Evolutionary conservation across 2,797 vertebrate genomes (phyloP), one percentile per base, ranked within the genome.

Genomic region (Sphaeramia orbicularis): DNA sequence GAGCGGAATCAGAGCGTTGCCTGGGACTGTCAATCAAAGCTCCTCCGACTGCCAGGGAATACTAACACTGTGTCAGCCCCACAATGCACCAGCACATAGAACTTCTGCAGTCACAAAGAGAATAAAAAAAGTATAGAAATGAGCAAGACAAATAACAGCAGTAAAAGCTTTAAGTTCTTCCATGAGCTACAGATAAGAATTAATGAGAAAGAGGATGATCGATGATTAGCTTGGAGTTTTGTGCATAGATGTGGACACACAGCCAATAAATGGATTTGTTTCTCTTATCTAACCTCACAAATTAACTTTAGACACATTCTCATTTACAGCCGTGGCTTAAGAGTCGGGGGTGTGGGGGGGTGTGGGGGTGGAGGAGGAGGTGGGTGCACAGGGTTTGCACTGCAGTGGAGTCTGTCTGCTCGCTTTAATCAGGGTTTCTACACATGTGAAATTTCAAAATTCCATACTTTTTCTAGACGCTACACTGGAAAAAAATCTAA

Each of bases 1-100:
- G 69, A 81, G 80, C 11, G 81, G 80, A 90, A 86, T 89, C 90
- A 86, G 83, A 89, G 86, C 77, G 21, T 86, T 71, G 69, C 75
- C 42, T 80, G 68, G 64, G 32, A 19, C 87, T 89, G 84, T 84
- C 89, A 88, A 27, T 89, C 87, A 87, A 45, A 80, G 59, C 60
- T 66, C 52, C 82, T 82, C 77, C 72, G 74, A 78, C 78, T 19
- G 65, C 49, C 57, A 37, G 63, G 14, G 86, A 87, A 89, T 87
- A 86, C 86, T 86, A 87, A 91, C 80, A 66, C 44, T 40, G 61
- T 49, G 73, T 78, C 68, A 64, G 76, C 61, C n/a, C 21, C 42
- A 67, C 74, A 74, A 63, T 48, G 50, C 54, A 53, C 48, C 37
- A 27, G 18, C 10, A 3, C 36, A 54, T 52, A 6, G 32, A 16